A percentile compares a stretch with the other conserved stretches of the same genome.
These are phyloP conservation scores for Listronotus bonariensis DNA, from an alignment of 1,140 invertebrate species.

Conservation along the genomic window DNA sequence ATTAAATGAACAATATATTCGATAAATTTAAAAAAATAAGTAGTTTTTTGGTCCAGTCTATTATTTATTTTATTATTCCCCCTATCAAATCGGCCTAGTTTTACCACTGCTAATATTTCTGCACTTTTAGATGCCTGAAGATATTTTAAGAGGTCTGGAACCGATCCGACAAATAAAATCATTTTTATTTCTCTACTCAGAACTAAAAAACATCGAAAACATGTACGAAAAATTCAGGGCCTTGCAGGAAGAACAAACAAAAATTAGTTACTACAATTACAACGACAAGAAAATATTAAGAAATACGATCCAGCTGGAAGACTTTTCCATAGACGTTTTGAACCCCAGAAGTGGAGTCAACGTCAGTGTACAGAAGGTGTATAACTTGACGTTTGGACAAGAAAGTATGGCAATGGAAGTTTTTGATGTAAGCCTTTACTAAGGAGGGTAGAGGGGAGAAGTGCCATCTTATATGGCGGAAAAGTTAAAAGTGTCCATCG, in stretches of 20 bases:
- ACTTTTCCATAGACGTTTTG: slow-evolving; percentile 25
- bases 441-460: too few relatives aligned
- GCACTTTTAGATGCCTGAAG: slow-evolving; percentile 28
- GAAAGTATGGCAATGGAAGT: slow-evolving; percentile 63
- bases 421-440: slow-evolving; percentile 63
- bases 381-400: slow-evolving; percentile 61
- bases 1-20: too few relatives aligned
- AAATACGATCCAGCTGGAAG: slow-evolving; percentile 1
- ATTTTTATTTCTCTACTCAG: slow-evolving; percentile 24
- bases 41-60: too few relatives aligned
- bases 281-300: neutral
- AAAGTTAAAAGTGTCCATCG: too few relatives aligned
- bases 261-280: slow-evolving; percentile 1
- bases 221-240: slow-evolving; percentile 26
- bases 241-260: slow-evolving; percentile 4
- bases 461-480: too few relatives aligned
- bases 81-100: too few relatives aligned
- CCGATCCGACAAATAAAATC: slow-evolving; percentile 24
- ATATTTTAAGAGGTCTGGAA: slow-evolving; percentile 19
- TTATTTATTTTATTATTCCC: too few relatives aligned
- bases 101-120: too few relatives aligned
- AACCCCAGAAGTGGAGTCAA: slow-evolving; percentile 56
- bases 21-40: too few relatives aligned
- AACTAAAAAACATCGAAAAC: slow-evolving; percentile 17
- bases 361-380: slow-evolving; percentile 58